These are phyloP conservation scores for Cloeon dipterum DNA, from an alignment of 2,888 invertebrate species.

Conservation along the genomic window DNA sequence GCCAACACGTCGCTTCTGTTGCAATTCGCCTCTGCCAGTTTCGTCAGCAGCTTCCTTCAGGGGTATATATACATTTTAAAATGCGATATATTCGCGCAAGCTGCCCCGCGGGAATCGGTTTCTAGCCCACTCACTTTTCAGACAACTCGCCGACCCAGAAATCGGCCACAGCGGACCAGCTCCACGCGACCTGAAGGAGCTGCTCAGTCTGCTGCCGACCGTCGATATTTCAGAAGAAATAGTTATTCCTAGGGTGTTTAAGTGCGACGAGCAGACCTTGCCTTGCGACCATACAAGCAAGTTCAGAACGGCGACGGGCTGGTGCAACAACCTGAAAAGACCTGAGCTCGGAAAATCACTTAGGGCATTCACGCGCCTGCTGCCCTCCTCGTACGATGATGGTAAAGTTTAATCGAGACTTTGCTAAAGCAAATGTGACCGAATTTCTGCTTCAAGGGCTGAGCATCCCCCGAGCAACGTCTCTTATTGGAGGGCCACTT, in stretches of 20 bases:
- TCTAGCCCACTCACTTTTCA: constrained; percentile 7
- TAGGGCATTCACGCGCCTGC: constrained; percentile 17
- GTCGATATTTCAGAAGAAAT: constrained; percentile 19
- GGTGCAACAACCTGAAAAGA: constrained; percentile 23
- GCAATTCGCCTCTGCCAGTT: constrained; percentile 21
- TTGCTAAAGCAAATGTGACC: not conserved
- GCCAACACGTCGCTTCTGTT: constrained; percentile 22
- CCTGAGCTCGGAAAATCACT: constrained; percentile 21
- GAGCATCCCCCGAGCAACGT: constrained; percentile 16
- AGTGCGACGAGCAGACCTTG: constrained; percentile 19
- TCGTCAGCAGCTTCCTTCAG: constrained; percentile 18
- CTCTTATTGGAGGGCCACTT: constrained; percentile 17
- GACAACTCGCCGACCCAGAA: constrained; percentile 16
- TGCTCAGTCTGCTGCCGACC: constrained; percentile 19
- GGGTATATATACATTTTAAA: constrained; percentile 11
- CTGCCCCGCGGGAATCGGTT: not conserved
- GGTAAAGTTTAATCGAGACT: constrained; percentile 14
- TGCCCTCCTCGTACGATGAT: constrained; percentile 20
- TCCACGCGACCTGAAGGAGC: constrained; percentile 15
- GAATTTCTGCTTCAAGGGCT: too few species aligned
- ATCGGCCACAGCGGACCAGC: constrained; percentile 10
- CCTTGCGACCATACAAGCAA: constrained; percentile 23
- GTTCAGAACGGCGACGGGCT: constrained; percentile 20
- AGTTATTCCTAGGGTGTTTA: constrained; percentile 18
- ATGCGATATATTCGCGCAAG: not conserved